phyloP scores from a whole-genome alignment of 2,888 invertebrate species.

The Hoplodrina ambigua region DNA sequence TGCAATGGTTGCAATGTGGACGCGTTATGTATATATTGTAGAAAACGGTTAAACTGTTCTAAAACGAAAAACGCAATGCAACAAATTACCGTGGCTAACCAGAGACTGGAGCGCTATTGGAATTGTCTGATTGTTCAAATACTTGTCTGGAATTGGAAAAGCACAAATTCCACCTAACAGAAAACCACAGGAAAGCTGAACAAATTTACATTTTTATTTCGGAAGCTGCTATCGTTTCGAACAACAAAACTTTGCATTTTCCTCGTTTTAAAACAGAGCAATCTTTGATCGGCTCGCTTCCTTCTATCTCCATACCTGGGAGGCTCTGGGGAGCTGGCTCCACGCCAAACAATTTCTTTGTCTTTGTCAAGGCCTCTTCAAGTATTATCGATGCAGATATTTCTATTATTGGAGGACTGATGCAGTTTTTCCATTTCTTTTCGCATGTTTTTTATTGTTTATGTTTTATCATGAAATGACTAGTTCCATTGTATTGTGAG shows the following conservation, averaged over 20 bases:
- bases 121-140: constrained; percentile 75
- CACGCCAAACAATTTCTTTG: constrained; percentile 85
- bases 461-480: constrained; percentile 11
- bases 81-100: constrained; percentile 70
- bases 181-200: constrained; percentile 75
- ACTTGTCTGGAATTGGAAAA: constrained; percentile 77
- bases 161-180: constrained; percentile 70
- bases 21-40: constrained; percentile 4
- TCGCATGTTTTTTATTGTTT: constrained; percentile 55
- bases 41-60: constrained; percentile 30
- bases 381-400: constrained; percentile 82
- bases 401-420: constrained; percentile 78
- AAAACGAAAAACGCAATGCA: constrained; percentile 62
- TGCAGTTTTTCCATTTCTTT: constrained; percentile 61
- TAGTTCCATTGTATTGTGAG: constrained; percentile 1
- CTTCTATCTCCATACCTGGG: constrained; percentile 74
- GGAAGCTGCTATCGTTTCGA: constrained; percentile 78
- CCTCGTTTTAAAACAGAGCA: constrained; percentile 81
- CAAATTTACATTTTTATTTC: constrained; percentile 86
- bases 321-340: constrained; percentile 73
- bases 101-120: constrained; percentile 64
- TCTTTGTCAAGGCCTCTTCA: constrained; percentile 80
- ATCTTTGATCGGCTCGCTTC: constrained; percentile 84
- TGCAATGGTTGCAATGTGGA: constrained; percentile 3
- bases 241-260: constrained; percentile 82